Evolutionary conservation across 2,113 vertebrate genomes (phyloP), one percentile per base, ranked within the genome.

Genomic region (Leptodactylus fuscus): DNA sequence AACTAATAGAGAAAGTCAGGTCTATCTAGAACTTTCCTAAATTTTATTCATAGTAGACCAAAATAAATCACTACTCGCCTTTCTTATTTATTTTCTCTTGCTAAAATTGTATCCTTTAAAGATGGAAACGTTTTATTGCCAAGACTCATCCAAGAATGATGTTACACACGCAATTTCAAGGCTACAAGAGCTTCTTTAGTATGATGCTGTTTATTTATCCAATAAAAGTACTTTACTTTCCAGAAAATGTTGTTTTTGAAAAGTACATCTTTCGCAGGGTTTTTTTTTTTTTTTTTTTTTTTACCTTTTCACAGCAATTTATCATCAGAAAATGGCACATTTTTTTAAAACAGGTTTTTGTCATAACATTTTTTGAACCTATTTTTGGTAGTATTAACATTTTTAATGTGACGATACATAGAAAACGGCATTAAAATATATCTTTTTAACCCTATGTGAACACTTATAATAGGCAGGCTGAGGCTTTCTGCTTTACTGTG

Each of bases 31-130:
- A 82, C 49, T 38, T 82, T 58, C 12, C 69, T 41, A 53, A 55
- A 74, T 82, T 73, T 58, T 69, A 51, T 82, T 74, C 55, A 44
- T 29, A 71, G 69, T 82, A 34, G 70, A 32, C 49, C 13, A 58
- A 55, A 71, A 41, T 82, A 82, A 48, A 34, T 49, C 65, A 82
- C 65, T 60, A 51, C 44, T 71, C 24, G 12, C 67, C n/a, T 51
- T 82, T 69, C 27, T 46, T 71, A 12, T 48, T 80, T 67, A 53
- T 81, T 70, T 73, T 58, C 22, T 34, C 69, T 82, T 73, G 24
- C 60, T 67, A 53, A 82, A 74, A 74, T 58, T 74, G 81, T 73
- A 73, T 74, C 48, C 81, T 82, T 82, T 51, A 82, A 71, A 74
- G 36, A 27, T 36, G 71, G 48, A 74, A 73, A 58, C 34, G 5